phyloP scores from a whole-genome alignment of 1,140 invertebrate genomes.

The Drosophila athabasca region DNA sequence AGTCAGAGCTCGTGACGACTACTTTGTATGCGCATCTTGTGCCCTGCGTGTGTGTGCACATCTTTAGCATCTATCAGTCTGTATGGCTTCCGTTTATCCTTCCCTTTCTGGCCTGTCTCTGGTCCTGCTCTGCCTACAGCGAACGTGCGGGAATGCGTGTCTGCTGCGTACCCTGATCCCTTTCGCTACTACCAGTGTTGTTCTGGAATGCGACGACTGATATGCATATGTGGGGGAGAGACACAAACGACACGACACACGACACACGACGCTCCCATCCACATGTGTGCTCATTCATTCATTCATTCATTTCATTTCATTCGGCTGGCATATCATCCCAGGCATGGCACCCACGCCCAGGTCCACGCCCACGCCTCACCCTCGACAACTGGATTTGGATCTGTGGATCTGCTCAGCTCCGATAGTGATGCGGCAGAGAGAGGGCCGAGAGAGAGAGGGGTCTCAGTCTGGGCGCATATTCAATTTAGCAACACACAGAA shows the following conservation, averaged over 20 bases:
- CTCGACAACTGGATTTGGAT: constrained; percentile 31
- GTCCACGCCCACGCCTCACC: constrained; percentile 17
- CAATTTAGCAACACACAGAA: constrained; percentile 82
- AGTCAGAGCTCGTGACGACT: constrained; percentile 17
- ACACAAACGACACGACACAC: constrained; percentile 17
- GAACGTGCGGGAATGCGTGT: constrained; percentile 73
- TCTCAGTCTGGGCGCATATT: constrained; percentile 51
- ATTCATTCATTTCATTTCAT: constrained; percentile 49
- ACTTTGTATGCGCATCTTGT: constrained; percentile 72
- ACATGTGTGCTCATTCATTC: constrained; percentile 71
- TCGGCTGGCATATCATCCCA: constrained; percentile 2
- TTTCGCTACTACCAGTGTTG: constrained; percentile 39
- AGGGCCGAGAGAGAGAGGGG: not conserved
- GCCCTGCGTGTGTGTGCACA: constrained; percentile 40
- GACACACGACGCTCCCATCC: constrained; percentile 32
- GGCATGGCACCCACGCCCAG: constrained; percentile 20
- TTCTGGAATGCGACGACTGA: constrained; percentile 76
- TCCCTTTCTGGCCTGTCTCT: constrained; percentile 9
- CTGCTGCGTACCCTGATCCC: constrained; percentile 10
- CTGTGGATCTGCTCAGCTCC: constrained; percentile 31
- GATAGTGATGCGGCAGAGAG: constrained; percentile 8
- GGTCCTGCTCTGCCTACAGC: constrained; percentile 35
- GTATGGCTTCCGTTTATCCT: constrained; percentile 77
- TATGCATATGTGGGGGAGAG: constrained; percentile 70
- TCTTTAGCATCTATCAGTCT: constrained; percentile 80